Percentiles rank a stretch among this genome's conserved stretches.
These are phyloP conservation scores for Solenopsis invicta DNA, from an alignment of 1,140 invertebrate species.

Conservation along the genomic window DNA sequence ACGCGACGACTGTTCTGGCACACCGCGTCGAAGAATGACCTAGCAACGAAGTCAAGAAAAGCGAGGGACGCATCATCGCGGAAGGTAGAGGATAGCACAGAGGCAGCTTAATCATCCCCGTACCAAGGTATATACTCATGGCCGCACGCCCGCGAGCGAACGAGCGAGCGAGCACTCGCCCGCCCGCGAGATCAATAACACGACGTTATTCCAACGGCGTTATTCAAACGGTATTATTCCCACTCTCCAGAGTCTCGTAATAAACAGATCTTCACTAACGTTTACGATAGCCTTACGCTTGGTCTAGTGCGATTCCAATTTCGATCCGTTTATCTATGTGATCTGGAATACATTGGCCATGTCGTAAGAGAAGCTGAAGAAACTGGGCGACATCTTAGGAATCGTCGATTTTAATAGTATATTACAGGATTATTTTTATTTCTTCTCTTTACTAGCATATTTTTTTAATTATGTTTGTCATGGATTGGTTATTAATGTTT, in stretches of 20 bases:
- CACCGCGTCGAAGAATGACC: constrained; percentile 4
- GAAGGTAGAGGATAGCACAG: not conserved
- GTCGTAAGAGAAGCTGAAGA: not conserved
- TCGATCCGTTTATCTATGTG: no score
- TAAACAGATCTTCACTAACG: not conserved
- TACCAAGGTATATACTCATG: constrained; percentile 9
- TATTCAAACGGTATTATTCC: not conserved
- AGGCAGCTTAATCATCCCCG: not conserved
- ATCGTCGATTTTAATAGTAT: not conserved
- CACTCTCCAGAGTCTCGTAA: no score
- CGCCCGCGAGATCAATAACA: constrained; percentile 46
- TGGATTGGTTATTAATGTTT: not conserved
- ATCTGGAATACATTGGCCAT: not conserved
- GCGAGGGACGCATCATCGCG: not conserved
- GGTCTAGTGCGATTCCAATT: not conserved
- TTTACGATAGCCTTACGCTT: no score
- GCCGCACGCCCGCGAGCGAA: not conserved
- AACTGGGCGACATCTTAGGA: not conserved
- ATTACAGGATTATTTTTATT: not conserved
- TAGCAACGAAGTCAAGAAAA: not conserved
- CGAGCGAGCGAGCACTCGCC: not conserved
- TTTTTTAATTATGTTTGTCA: not conserved
- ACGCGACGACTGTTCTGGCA: not conserved
- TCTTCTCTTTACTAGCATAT: not conserved
- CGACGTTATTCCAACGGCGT: not conserved